phyloP scores from a whole-genome alignment of 64 coral and sea anemone genomes.

The Stichodactyla helianthus region DNA sequence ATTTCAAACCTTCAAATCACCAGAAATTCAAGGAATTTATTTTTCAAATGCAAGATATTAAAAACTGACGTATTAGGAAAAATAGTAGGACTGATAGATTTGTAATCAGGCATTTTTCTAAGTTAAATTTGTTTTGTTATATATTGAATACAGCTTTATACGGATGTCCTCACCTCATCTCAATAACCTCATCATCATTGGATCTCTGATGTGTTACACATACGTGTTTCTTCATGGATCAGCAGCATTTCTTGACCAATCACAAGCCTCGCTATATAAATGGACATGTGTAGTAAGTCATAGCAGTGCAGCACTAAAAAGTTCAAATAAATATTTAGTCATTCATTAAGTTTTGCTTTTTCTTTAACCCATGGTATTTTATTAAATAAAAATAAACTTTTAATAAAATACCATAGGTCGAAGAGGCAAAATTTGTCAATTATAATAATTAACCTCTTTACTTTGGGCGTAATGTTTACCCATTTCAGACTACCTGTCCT shows the following conservation, averaged over 20 bases:
- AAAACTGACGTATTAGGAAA: too few relatives aligned
- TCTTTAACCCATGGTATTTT: too few relatives aligned
- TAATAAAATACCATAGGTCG: too few relatives aligned
- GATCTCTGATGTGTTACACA: conserved; percentile 38
- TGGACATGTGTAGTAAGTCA: conserved; percentile 43
- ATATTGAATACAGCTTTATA: conserved; percentile 26
- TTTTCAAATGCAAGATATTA: too few relatives aligned
- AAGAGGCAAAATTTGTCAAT: too few relatives aligned
- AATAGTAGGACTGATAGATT: too few relatives aligned
- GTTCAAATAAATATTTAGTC: background rate
- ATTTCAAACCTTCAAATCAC: too few relatives aligned
- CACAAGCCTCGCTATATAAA: conserved; percentile 14
- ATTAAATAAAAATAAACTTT: too few relatives aligned
- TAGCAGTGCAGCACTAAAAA: background rate
- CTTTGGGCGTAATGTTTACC: too few relatives aligned
- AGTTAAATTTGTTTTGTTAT: background rate
- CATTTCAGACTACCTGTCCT: too few relatives aligned
- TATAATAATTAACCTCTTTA: too few relatives aligned
- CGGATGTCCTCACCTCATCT: conserved; percentile 50
- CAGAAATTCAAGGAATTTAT: too few relatives aligned
- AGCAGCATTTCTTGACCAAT: conserved; percentile 47
- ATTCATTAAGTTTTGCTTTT: background rate
- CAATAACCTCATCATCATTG: conserved; percentile 60
- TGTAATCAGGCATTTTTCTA: background rate
- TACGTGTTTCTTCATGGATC: conserved; percentile 60